These are phyloP conservation scores for Tholera decimalis DNA, from an alignment of 2,888 invertebrate genomes.

Conservation along the genomic window DNA sequence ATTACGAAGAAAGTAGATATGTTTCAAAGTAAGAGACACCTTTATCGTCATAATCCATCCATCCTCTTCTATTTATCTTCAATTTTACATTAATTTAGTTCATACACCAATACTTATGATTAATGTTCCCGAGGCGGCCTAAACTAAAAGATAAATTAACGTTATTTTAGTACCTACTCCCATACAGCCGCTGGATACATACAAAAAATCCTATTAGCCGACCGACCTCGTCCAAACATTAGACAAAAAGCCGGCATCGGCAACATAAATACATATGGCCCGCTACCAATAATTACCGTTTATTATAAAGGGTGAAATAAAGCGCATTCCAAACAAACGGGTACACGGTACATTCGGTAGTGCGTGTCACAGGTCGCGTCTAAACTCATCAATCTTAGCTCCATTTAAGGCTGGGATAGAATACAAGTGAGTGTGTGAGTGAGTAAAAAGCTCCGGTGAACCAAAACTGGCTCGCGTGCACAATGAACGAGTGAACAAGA, in stretches of 20 bases:
- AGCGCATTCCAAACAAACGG: constrained; percentile 83
- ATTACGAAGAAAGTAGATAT: neutral
- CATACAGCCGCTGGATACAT: constrained; percentile 70
- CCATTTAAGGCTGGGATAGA: constrained; percentile 88
- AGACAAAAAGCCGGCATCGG: constrained; percentile 81
- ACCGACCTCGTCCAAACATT: constrained; percentile 81
- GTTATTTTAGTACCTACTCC: constrained; percentile 83
- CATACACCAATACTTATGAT: constrained; percentile 75
- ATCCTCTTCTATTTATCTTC: constrained; percentile 46
- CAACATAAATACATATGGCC: constrained; percentile 74
- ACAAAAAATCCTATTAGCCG: constrained; percentile 88
- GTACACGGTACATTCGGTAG: constrained; percentile 85
- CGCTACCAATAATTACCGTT: constrained; percentile 87
- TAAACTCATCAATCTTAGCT: constrained; percentile 89
- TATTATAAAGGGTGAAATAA: constrained; percentile 87
- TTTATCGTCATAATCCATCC: constrained; percentile 7
- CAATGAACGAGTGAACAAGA: constrained; percentile 80
- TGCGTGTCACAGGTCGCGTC: constrained; percentile 90
- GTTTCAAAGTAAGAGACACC: neutral
- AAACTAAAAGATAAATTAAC: constrained; percentile 81
- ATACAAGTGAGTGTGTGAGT: constrained; percentile 65
- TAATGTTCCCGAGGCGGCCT: constrained; percentile 74
- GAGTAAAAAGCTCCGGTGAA: constrained; percentile 79
- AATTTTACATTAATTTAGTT: constrained; percentile 71
- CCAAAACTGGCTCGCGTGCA: constrained; percentile 86